Conservation (phyloP, 2,113 vertebrate species). For the Ophthalmolycus amberensis region DNA sequence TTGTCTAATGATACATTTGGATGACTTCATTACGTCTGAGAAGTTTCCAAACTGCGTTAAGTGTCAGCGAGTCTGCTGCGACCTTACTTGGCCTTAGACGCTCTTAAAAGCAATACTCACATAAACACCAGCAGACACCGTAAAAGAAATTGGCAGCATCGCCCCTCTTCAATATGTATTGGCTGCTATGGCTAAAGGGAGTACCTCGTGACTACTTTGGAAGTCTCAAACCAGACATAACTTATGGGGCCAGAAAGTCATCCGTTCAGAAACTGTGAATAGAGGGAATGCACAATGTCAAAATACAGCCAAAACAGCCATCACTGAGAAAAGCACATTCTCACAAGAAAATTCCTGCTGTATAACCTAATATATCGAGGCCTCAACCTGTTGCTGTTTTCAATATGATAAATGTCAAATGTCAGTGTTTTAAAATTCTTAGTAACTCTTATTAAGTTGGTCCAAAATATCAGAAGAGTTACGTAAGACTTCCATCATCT, state of each 20-base stretch:
- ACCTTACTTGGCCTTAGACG: slow-evolving; percentile 38
- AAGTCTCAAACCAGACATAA: slow-evolving; percentile 58
- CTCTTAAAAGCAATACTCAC: slow-evolving; percentile 23
- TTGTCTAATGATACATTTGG: slow-evolving; percentile 26
- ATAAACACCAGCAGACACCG: slow-evolving; percentile 40
- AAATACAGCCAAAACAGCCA: slow-evolving; percentile 46
- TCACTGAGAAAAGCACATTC: slow-evolving; percentile 27
- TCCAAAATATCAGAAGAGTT: slow-evolving; percentile 41
- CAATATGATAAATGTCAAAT: slow-evolving; percentile 38
- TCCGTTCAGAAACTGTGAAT: slow-evolving; percentile 36
- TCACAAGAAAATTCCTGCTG: slow-evolving; percentile 22
- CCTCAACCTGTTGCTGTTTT: slow-evolving; percentile 12
- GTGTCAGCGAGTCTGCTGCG: slow-evolving; percentile 29
- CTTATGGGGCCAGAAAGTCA: slow-evolving; percentile 46
- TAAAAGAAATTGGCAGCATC: slow-evolving; percentile 40
- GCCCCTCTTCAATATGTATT: slow-evolving; percentile 25
- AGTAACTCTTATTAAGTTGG: slow-evolving; percentile 50
- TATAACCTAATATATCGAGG: slow-evolving; percentile 11
- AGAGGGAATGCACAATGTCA: slow-evolving; percentile 33
- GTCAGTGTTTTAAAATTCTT: slow-evolving; percentile 37
- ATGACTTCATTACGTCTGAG: slow-evolving; percentile 12
- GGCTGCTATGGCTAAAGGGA: slow-evolving; percentile 37
- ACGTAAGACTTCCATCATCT: slow-evolving; percentile 48
- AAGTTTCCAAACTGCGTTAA: slow-evolving; percentile 9
- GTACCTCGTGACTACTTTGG: slow-evolving; percentile 29